Evolutionary conservation across 1,140 invertebrate species (phyloP).

Genomic region (Drosophila kurseongensis): DNA sequence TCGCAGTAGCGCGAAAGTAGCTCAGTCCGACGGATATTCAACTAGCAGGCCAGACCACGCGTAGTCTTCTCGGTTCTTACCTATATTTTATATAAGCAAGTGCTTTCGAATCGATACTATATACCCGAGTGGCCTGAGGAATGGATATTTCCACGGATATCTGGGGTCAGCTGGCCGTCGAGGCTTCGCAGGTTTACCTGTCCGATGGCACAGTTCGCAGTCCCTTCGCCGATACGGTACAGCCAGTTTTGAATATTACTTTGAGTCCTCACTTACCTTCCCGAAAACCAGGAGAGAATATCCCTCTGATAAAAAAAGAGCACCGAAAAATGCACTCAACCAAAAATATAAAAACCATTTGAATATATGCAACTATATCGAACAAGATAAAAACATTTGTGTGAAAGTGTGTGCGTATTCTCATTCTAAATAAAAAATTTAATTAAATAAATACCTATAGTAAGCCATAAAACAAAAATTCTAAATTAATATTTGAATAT

Average conservation of each 20-base stretch:
- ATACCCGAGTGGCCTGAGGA: slow-evolving; percentile 14
- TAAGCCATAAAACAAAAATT: no score
- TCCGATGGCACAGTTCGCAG: slow-evolving; percentile 91
- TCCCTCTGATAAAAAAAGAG: neutral
- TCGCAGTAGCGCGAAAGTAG: slow-evolving; percentile 74
- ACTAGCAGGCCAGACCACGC: slow-evolving; percentile 44
- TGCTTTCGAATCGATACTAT: slow-evolving; percentile 12
- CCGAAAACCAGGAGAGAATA: slow-evolving; percentile 20
- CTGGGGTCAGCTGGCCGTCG: slow-evolving; percentile 93
- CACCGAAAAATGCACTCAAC: slow-evolving; percentile 10
- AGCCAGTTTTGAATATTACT: slow-evolving; percentile 1
- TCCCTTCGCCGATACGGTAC: slow-evolving; percentile 93
- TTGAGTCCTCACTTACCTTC: neutral
- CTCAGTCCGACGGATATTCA: slow-evolving; percentile 58
- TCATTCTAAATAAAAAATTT: no score
- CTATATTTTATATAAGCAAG: slow-evolving; percentile 68
- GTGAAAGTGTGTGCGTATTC: neutral
- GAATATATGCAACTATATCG: neutral
- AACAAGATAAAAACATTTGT: neutral
- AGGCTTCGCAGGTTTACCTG: slow-evolving; percentile 93
- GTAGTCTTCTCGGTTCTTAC: slow-evolving; percentile 34
- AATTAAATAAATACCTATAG: no score
- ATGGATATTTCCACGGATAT: slow-evolving; percentile 85
- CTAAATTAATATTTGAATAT: no score
- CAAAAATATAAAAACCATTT: neutral